Evolutionary conservation across 2,888 invertebrate species (phyloP).

Genomic region (Apantesis nais): DNA sequence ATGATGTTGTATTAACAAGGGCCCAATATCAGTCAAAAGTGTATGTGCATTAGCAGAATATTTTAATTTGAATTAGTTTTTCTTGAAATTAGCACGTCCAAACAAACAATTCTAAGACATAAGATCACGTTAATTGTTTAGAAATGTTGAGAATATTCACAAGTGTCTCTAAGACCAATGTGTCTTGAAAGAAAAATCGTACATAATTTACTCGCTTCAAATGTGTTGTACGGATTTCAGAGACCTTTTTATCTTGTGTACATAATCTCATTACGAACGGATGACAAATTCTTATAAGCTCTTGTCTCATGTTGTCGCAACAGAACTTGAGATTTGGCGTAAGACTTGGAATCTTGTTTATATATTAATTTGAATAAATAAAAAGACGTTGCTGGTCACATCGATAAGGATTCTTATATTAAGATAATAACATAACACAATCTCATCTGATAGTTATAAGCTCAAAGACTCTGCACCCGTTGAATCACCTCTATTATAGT

Average conservation of each 20-base stretch:
- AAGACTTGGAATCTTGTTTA: too few species aligned
- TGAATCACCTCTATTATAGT: background rate
- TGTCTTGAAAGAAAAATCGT: background rate
- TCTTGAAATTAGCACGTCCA: too few species aligned
- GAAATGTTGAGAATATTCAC: background rate
- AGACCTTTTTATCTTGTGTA: background rate
- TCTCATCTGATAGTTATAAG: background rate
- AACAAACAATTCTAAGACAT: background rate
- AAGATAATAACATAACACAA: background rate
- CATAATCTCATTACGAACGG: slow-evolving; percentile 1
- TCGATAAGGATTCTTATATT: background rate
- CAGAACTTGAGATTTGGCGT: background rate
- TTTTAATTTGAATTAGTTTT: too few species aligned
- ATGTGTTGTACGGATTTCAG: background rate
- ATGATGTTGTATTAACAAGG: too few species aligned
- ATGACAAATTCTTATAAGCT: background rate
- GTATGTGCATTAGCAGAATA: too few species aligned
- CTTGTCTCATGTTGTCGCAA: background rate
- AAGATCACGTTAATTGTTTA: background rate
- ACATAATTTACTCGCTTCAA: background rate
- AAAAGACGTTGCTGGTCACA: background rate
- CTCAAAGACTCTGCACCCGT: background rate
- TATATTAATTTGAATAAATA: background rate
- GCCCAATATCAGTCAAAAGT: too few species aligned
- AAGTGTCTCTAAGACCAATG: background rate